Percentiles rank a stretch among this genome's conserved stretches.
Conservation (phyloP, 2,888 invertebrate species). For the Conus canariensis region DNA sequence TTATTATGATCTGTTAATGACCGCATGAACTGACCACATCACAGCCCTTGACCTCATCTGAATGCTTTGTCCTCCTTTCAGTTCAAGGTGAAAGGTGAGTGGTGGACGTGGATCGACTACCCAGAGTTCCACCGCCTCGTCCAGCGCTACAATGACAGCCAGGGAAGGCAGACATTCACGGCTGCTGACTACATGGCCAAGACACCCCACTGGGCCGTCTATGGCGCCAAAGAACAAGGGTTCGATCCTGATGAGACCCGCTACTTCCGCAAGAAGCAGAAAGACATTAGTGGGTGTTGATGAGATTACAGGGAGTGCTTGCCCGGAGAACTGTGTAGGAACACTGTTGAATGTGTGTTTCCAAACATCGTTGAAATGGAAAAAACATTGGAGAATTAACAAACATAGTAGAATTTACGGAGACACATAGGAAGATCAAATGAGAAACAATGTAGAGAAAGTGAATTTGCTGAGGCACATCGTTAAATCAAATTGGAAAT, state of each 20-base stretch:
- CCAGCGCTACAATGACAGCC: slow-evolving; percentile 73
- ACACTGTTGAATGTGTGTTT: not conserved
- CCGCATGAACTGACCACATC: no score
- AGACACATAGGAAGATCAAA: no score
- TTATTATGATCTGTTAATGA: no score
- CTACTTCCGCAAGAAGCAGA: slow-evolving; percentile 75
- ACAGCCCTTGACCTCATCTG: no score
- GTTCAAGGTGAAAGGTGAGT: slow-evolving; percentile 80
- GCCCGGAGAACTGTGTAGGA: not conserved
- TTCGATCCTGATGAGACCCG: slow-evolving; percentile 82
- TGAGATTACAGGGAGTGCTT: not conserved
- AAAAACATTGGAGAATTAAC: no score
- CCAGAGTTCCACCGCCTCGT: slow-evolving; percentile 81
- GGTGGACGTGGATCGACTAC: slow-evolving; percentile 84
- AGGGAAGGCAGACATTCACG: slow-evolving; percentile 79
- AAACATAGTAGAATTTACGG: no score
- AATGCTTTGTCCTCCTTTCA: slow-evolving; percentile 53
- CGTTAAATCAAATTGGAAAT: no score
- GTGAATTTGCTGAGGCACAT: no score
- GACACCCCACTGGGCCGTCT: slow-evolving; percentile 82
- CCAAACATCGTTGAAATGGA: no score
- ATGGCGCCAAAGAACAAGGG: slow-evolving; percentile 81
- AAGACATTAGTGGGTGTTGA: slow-evolving; percentile 68
- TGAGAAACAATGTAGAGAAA: no score
- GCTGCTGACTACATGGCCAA: slow-evolving; percentile 81